Conservation (phyloP, 2,797 vertebrate genomes). For the Benthosema pterotum region DNA sequence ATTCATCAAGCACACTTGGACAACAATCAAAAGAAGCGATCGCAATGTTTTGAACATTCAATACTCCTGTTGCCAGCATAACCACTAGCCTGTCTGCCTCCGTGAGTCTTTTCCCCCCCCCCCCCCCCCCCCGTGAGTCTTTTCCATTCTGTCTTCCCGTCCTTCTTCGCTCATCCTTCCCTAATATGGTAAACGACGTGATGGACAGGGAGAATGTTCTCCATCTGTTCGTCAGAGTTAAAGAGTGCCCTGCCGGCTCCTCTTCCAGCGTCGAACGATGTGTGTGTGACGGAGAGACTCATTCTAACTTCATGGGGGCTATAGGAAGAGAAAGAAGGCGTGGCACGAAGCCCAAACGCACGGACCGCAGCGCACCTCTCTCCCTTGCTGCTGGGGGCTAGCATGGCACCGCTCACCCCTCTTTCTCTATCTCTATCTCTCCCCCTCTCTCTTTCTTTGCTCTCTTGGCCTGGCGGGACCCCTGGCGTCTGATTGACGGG, state of each 20-base stretch:
- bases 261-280: constrained; percentile 10
- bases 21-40: not conserved
- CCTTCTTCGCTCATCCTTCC: not conserved
- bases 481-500: constrained; percentile 45
- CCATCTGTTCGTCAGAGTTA: constrained; percentile 33
- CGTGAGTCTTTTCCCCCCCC: too few species aligned
- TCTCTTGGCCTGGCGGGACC: constrained; percentile 46
- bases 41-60: not conserved
- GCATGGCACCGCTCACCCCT: constrained; percentile 47
- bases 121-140: too few species aligned
- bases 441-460: constrained; percentile 46
- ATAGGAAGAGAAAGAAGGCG: too few species aligned
- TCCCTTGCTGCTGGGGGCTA: constrained; percentile 16
- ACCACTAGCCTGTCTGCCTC: not conserved
- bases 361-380: too few species aligned
- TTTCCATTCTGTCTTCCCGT: not conserved
- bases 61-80: not conserved
- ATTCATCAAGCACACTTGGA: not conserved
- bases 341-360: too few species aligned
- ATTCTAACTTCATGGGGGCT: constrained; percentile 3
- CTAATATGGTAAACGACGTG: constrained; percentile 7
- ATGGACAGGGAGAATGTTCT: constrained; percentile 9
- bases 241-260: constrained; percentile 9
- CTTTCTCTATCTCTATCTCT: constrained; percentile 43
- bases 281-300: constrained; percentile 8